Evolutionary conservation across 2,797 vertebrate genomes (phyloP).

Genomic region (Falco berigora): DNA sequence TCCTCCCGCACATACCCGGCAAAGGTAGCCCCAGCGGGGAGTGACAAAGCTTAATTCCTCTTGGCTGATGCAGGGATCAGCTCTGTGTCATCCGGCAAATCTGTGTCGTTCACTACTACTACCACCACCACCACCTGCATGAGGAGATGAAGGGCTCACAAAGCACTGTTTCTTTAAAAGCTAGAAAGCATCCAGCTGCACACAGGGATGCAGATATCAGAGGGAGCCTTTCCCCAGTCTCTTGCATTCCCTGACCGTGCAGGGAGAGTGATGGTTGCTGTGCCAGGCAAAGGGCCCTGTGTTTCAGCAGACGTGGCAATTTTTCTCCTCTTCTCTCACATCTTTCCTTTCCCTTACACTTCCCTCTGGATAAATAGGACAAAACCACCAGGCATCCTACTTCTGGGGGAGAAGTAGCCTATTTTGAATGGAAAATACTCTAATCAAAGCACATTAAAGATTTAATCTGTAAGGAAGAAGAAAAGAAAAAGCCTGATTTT

Average conservation of each 20-base stretch:
- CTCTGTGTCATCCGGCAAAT: constrained; percentile 71
- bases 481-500: neutral
- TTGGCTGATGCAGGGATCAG: constrained; percentile 77
- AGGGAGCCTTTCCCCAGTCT: constrained; percentile 51
- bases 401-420: neutral
- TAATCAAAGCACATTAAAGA: neutral
- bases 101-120: constrained; percentile 69
- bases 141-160: constrained; percentile 47
- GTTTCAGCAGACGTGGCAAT: neutral
- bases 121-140: constrained; percentile 50
- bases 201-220: neutral
- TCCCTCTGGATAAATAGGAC: neutral
- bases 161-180: constrained; percentile 56
- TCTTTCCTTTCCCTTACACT: neutral
- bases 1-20: constrained; percentile 74
- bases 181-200: constrained; percentile 58
- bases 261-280: neutral
- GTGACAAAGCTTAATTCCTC: constrained; percentile 80
- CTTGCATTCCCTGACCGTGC: neutral
- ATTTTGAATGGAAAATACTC: neutral
- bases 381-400: neutral
- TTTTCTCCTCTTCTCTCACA: neutral
- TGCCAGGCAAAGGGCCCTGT: constrained; percentile 45
- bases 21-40: constrained; percentile 77
- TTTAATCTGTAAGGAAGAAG: neutral